Conservation (phyloP, 2,113 vertebrate genomes). For the Mesitornis unicolor region DNA sequence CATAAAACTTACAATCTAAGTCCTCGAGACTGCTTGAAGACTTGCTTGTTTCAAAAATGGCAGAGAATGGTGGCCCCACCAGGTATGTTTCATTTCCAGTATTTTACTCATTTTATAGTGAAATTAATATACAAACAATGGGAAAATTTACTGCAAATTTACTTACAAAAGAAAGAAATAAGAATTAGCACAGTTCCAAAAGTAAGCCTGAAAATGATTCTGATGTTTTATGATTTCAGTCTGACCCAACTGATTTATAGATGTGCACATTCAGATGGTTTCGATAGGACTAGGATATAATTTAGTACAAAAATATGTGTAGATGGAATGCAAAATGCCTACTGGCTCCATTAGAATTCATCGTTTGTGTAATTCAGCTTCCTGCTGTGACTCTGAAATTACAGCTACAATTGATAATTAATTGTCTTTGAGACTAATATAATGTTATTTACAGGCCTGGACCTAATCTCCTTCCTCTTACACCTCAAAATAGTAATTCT, state of each 20-base stretch:
- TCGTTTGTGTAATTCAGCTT: constrained; percentile 54
- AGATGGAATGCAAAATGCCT: constrained; percentile 53
- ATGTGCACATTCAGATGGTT: constrained; percentile 32
- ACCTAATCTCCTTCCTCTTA: constrained; percentile 57
- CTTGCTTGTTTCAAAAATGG: constrained; percentile 99
- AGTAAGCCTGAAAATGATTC: neutral
- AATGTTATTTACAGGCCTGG: constrained; percentile 62
- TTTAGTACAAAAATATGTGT: constrained; percentile 31
- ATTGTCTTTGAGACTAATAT: constrained; percentile 66
- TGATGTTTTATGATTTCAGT: constrained; percentile 23
- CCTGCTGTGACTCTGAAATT: constrained; percentile 71
- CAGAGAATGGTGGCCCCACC: constrained; percentile 98
- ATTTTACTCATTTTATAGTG: neutral
- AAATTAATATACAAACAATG: neutral
- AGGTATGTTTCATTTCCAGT: constrained; percentile 78
- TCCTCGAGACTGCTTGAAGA: constrained; percentile 97
- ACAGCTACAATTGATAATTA: constrained; percentile 69
- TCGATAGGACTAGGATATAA: constrained; percentile 5
- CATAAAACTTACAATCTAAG: constrained; percentile 99
- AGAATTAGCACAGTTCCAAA: neutral
- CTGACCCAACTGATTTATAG: constrained; percentile 33
- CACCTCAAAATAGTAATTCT: constrained; percentile 53
- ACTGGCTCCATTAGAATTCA: constrained; percentile 52
- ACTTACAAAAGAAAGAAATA: neutral
- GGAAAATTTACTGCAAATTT: neutral